Evolutionary conservation across 1,140 invertebrate genomes (phyloP).

Genomic region (Drosophila repletoides): DNA sequence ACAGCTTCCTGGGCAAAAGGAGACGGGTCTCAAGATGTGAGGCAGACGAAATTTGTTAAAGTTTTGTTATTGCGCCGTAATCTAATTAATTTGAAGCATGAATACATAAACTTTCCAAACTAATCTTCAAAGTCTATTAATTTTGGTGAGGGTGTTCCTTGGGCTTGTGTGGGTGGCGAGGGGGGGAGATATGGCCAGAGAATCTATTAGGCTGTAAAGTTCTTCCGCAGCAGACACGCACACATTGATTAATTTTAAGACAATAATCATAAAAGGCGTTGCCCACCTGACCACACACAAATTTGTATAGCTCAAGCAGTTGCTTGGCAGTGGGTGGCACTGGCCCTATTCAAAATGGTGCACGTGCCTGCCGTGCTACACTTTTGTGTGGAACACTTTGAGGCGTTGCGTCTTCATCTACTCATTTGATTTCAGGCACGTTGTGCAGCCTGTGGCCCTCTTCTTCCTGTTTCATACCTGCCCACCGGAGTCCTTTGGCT

Average conservation of each 20-base stretch:
- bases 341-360: conserved; percentile 45
- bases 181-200: neutral
- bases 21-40: neutral
- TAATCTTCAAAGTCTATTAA: conserved; percentile 45
- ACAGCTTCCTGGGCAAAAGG: neutral
- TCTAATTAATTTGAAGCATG: conserved; percentile 70
- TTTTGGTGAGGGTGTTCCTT: neutral
- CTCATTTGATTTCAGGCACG: conserved; percentile 53
- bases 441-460: conserved; percentile 25
- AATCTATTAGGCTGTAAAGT: conserved; percentile 64
- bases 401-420: conserved; percentile 42
- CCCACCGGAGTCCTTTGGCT: conserved; percentile 2
- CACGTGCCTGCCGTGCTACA: conserved; percentile 55
- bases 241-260: conserved; percentile 78
- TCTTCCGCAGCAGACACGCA: conserved; percentile 49
- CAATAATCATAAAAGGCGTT: conserved; percentile 73
- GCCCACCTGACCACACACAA: conserved; percentile 40
- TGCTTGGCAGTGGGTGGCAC: neutral
- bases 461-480: too few species aligned
- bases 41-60: conserved; percentile 9
- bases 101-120: conserved; percentile 37
- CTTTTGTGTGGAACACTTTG: conserved; percentile 67
- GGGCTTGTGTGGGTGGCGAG: too few species aligned
- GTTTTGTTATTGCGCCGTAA: conserved; percentile 47
- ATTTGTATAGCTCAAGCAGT: too few species aligned